These are phyloP conservation scores for Diabrotica virgifera DNA, from an alignment of 1,140 invertebrate species.

Conservation along the genomic window DNA sequence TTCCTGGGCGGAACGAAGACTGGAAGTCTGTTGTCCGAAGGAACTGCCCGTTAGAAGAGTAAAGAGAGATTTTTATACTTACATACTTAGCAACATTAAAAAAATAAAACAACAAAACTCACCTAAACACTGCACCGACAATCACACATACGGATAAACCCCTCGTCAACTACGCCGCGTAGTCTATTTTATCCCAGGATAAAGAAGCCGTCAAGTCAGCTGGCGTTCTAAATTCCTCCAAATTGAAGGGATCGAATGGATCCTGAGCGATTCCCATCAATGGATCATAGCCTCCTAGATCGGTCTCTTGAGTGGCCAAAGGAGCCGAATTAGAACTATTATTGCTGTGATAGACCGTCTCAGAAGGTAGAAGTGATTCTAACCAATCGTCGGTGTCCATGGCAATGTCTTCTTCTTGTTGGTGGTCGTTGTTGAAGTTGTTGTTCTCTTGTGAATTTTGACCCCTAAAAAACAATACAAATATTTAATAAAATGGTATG, in stretches of 20 bases:
- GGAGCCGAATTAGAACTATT: conserved; percentile 32
- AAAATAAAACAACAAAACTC: not conserved
- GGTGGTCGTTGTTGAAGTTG: conserved; percentile 29
- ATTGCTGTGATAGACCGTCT: conserved; percentile 29
- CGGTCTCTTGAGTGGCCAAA: conserved; percentile 44
- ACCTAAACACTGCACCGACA: conserved; percentile 1
- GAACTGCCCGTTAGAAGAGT: no score
- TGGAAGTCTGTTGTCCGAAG: no score
- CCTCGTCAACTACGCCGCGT: conserved; percentile 55
- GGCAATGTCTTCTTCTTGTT: conserved; percentile 45
- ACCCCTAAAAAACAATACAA: conserved; percentile 24
- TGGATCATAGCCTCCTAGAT: conserved; percentile 59
- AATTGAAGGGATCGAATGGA: conserved; percentile 68
- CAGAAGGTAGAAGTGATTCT: conserved; percentile 60
- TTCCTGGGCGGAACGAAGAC: no score
- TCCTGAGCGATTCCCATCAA: conserved; percentile 61
- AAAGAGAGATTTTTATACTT: not conserved
- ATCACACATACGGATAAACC: not conserved
- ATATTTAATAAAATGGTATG: not conserved
- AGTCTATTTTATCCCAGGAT: conserved; percentile 64
- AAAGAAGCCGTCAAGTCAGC: conserved; percentile 52
- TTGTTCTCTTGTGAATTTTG: conserved; percentile 29
- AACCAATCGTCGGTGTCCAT: conserved; percentile 77
- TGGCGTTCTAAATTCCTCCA: conserved; percentile 64
- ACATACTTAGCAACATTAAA: conserved; percentile 17